Evolutionary conservation across 2,888 invertebrate species (phyloP), one percentile per base, ranked within the genome.

Genomic region (Caenorhabditis uteleia): DNA sequence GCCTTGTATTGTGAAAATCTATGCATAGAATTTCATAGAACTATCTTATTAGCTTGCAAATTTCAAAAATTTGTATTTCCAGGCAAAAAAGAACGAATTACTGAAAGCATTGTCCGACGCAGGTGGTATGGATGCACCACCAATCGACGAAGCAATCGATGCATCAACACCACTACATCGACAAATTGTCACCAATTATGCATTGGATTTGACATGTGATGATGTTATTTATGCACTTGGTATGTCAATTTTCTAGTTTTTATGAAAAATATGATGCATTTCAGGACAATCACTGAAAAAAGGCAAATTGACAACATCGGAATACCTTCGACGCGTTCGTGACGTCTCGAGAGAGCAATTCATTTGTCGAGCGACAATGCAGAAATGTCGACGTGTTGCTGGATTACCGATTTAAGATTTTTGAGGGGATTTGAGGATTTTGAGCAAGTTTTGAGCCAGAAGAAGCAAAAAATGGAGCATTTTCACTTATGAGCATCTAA

Each of bases 171-270:
- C 73, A 6, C 53, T 73, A 10, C 66, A 82, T 43, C 70, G 75
- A 8, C 82, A 82, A 40, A 75, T 82, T 39, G 55, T 82, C 18
- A 38, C 59, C 14, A 71, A 70, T 49, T 79, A 79, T 57, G 77
- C 71, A 46, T 95, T 97, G 85, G 98, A 98, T 87, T 93, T 95
- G 67, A 95, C 98, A 16, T 89, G 92, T 49, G 97, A 98, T 87
- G 98, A 98, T 87, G 92, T 95, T 64, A 94, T 98, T 83, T 99
- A 97, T 85, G 95, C 94, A 84, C 89, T 99, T 86, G 95, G 95
- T 73, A 8, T 94, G 95, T 48, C 26, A 34, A n/a, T 34, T 42
- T 34, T 47, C 16, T 25, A 33, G 34, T 20, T 38, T 38, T 5
- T 20, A 20, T 16, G 3, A 6, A 43, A 38, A 38, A 20, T 38